Conservation (phyloP, 2,888 invertebrate species). For the Rhagium mordax region DNA sequence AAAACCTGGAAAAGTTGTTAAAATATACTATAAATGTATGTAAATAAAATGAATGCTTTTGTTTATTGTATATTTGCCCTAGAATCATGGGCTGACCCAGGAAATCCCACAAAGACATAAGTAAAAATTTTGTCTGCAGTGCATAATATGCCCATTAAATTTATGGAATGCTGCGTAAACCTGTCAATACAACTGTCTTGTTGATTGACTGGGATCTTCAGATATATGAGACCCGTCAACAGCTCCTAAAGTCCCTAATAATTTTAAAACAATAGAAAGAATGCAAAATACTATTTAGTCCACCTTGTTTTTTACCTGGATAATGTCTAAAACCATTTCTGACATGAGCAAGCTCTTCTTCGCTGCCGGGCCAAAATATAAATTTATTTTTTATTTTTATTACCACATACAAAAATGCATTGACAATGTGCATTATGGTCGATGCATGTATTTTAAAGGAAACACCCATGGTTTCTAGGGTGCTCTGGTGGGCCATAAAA, state of each 20-base stretch:
- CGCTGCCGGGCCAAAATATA: slow-evolving; percentile 40
- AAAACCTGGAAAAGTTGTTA: too few species aligned
- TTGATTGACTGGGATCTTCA: slow-evolving; percentile 42
- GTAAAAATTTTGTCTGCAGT: slow-evolving; percentile 9
- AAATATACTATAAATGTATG: too few species aligned
- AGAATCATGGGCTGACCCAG: not conserved
- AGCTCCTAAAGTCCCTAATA: slow-evolving; percentile 42
- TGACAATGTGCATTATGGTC: slow-evolving; percentile 12
- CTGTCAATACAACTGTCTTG: slow-evolving; percentile 43
- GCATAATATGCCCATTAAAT: not conserved
- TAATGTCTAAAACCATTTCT: slow-evolving; percentile 20
- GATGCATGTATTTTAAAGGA: not conserved
- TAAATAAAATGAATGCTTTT: not conserved
- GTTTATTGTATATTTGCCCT: slow-evolving; percentile 11
- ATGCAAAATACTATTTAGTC: not conserved
- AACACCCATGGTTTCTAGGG: not conserved
- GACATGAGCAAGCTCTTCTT: slow-evolving; percentile 27
- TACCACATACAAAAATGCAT: slow-evolving; percentile 32
- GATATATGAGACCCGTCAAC: slow-evolving; percentile 41
- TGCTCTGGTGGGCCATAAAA: not conserved
- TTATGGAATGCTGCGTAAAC: not conserved
- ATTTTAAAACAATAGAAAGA: not conserved
- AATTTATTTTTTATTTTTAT: slow-evolving; percentile 33
- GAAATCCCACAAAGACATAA: slow-evolving; percentile 1
- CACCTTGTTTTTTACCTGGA: not conserved